Conservation (phyloP, 1,140 invertebrate genomes). For the Plodia interpunctella region DNA sequence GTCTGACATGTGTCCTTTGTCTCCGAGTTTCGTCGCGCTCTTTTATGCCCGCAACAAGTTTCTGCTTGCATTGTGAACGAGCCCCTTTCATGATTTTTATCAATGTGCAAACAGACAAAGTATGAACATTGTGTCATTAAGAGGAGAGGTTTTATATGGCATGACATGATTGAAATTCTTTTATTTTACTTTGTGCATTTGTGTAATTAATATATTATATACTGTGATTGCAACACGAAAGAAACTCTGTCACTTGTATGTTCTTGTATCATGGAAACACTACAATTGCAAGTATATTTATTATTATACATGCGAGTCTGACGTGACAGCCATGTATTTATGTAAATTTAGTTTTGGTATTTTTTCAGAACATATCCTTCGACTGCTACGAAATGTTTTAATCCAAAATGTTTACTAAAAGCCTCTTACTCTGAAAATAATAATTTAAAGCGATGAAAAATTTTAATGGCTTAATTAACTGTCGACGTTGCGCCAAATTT, state of each 20-base stretch:
- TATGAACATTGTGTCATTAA: slow-evolving; percentile 7
- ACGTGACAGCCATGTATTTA: no score
- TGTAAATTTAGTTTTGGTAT: no score
- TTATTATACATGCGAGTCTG: no score
- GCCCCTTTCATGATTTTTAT: slow-evolving; percentile 13
- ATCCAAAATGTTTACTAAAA: slow-evolving; percentile 20
- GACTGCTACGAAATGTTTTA: no score
- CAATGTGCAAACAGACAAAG: slow-evolving; percentile 11
- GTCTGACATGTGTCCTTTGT: slow-evolving; percentile 64
- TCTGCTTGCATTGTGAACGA: slow-evolving; percentile 27
- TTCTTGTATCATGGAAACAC: no score
- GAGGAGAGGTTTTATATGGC: slow-evolving; percentile 9
- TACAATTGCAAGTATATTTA: no score
- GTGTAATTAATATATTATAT: slow-evolving; percentile 26
- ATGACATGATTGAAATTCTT: not conserved
- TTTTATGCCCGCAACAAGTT: slow-evolving; percentile 69
- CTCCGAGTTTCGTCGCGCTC: slow-evolving; percentile 49
- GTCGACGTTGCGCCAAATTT: slow-evolving; percentile 46
- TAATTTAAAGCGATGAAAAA: slow-evolving; percentile 34
- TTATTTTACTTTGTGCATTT: slow-evolving; percentile 10
- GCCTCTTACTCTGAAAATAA: slow-evolving; percentile 23
- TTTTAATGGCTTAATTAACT: slow-evolving; percentile 65
- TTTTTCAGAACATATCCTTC: no score
- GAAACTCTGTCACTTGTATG: not conserved
- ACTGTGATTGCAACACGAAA: slow-evolving; percentile 15